phyloP scores from a whole-genome alignment of 2,888 invertebrate species.

The Papilio demoleus region DNA sequence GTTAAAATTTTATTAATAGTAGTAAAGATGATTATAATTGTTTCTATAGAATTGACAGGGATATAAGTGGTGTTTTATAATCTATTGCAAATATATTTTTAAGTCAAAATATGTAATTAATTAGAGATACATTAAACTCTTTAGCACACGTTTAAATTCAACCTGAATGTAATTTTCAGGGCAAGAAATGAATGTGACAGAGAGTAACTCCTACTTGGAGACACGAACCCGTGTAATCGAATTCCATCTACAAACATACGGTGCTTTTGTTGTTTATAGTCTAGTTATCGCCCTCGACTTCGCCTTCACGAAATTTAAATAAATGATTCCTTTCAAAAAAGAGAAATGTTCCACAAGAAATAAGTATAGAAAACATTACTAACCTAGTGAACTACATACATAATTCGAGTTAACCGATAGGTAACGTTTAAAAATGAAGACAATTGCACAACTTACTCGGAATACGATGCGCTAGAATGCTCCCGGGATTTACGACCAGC shows the following conservation, averaged over 20 bases:
- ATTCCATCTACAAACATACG: slow-evolving; percentile 29
- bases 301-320: too few species aligned
- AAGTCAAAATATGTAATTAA: too few species aligned
- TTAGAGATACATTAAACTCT: neutral
- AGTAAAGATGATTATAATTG: too few species aligned
- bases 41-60: too few species aligned
- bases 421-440: slow-evolving; percentile 37
- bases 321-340: too few species aligned
- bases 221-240: slow-evolving; percentile 33
- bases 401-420: slow-evolving; percentile 21
- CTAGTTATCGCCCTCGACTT: too few species aligned
- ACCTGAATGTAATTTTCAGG: slow-evolving; percentile 18
- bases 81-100: too few species aligned
- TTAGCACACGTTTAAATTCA: neutral
- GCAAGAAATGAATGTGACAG: slow-evolving; percentile 30
- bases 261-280: neutral
- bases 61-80: too few species aligned
- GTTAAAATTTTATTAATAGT: too few species aligned
- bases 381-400: neutral
- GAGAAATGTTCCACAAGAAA: neutral
- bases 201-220: slow-evolving; percentile 24
- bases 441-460: slow-evolving; percentile 34
- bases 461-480: slow-evolving; percentile 25
- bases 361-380: too few species aligned
- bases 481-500: slow-evolving; percentile 18